phyloP scores from a whole-genome alignment of 1,140 invertebrate genomes.

The Anastatus disparis region DNA sequence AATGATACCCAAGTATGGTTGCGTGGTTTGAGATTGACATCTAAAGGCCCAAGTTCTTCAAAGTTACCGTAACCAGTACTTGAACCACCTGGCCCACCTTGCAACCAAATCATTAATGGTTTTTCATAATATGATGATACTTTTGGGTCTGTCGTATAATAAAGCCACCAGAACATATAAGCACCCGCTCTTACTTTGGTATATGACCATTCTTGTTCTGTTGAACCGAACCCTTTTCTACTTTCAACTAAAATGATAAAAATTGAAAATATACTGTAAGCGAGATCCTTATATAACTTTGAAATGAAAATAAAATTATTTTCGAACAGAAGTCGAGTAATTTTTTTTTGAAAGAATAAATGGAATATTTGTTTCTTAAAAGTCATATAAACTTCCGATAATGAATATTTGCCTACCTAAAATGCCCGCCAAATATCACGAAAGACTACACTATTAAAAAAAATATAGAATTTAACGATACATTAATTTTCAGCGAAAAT shows the following conservation, averaged over 20 bases:
- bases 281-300: too few relatives aligned
- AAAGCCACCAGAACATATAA: slow-evolving; percentile 86
- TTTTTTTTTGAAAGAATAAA: background rate
- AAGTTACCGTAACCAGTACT: slow-evolving; percentile 83
- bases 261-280: too few relatives aligned
- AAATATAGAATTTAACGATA: too few relatives aligned
- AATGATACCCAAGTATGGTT: slow-evolving; percentile 78
- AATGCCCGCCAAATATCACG: too few relatives aligned
- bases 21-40: slow-evolving; percentile 72
- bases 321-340: too few relatives aligned
- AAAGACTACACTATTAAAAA: too few relatives aligned
- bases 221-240: slow-evolving; percentile 66
- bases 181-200: slow-evolving; percentile 75
- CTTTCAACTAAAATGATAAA: too few relatives aligned
- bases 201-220: slow-evolving; percentile 75
- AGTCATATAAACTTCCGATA: too few relatives aligned
- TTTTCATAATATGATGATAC: slow-evolving; percentile 73
- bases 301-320: background rate
- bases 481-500: too few relatives aligned
- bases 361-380: too few relatives aligned
- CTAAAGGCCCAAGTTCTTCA: slow-evolving; percentile 78
- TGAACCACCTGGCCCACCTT: slow-evolving; percentile 79
- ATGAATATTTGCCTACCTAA: too few relatives aligned
- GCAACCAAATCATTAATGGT: slow-evolving; percentile 81
- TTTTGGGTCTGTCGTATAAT: slow-evolving; percentile 73